Base-by-base conservation (phyloP, 2,797 vertebrate genomes). In the Tenualosa thibaudeaui region DNA sequence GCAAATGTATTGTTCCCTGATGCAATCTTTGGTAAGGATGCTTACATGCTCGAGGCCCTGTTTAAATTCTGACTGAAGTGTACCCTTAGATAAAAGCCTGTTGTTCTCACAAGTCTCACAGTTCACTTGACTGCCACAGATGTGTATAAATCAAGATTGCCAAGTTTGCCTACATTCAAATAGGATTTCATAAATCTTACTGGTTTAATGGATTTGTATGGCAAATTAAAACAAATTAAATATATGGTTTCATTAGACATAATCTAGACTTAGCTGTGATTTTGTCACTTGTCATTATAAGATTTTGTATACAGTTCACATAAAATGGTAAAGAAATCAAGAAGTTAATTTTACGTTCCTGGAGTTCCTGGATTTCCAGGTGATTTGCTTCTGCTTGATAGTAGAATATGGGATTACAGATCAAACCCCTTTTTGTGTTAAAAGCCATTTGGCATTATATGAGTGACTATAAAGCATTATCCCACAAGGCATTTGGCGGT, bases 11-110 rank as follows among this genome's bases (percentile, higher is more conserved):
- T 93, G 92, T 94, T 90, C 94, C 92, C 90, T 91, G 86, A 90
- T 92, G 88, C 92, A 93, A 93, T 95, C 90, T 93, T 94, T 92
- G 89, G 90, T 93, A 91, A 91, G 90, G 90, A 91, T 88, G 91
- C 91, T 88, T 89, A 93, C 56, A 90, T 86, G 92, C 93, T 91
- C 60, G 84, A 81, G 94, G 92, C 92, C 88, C 81, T 89, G 90
- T 93, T 94, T 93, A 91, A 92, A 92, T 91, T 90, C 87, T 90
- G 89, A 91, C 91, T 92, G 83, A 91, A 94, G 90, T 91, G 89
- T 89, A 90, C 86, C 85, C 82, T 89, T 89, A 89, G 90, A 90
- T 89, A 90, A 88, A 93, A 91, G 93, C 92, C 89, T 94, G 90
- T 93, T 92, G 93, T 92, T 87, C 84, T 84, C 83, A 81, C 81